Evolutionary conservation across 2,888 invertebrate species (phyloP).

Genomic region (Ophion obscuratus): DNA sequence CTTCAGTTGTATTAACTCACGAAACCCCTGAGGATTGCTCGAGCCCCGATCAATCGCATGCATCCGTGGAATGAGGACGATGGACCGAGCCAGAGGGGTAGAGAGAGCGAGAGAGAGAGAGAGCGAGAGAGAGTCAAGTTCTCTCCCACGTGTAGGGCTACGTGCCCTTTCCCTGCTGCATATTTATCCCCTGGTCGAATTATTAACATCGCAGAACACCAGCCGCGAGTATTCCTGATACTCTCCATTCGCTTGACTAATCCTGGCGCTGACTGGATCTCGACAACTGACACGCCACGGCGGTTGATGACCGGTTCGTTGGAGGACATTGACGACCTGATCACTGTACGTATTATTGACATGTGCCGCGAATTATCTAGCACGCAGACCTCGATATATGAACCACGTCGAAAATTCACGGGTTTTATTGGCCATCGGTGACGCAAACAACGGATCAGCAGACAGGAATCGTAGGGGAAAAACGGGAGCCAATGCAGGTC

Average conservation of each 20-base stretch:
- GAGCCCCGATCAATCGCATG: conserved; percentile 33
- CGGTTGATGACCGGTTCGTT: conserved; percentile 35
- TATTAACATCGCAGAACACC: conserved; percentile 56
- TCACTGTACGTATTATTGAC: conserved; percentile 26
- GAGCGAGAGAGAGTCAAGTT: not conserved
- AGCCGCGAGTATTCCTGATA: conserved; percentile 38
- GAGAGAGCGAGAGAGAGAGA: too few relatives aligned
- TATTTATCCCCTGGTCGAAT: conserved; percentile 37
- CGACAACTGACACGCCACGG: conserved; percentile 47
- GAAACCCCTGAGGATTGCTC: conserved; percentile 55
- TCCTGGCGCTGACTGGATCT: conserved; percentile 33
- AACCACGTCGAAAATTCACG: not conserved
- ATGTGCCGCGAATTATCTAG: conserved; percentile 44
- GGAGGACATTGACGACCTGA: conserved; percentile 20
- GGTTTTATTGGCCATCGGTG: not conserved
- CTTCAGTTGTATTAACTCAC: conserved; percentile 53
- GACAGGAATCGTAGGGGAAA: not conserved
- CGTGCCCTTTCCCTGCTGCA: not conserved
- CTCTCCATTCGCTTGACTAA: conserved; percentile 42
- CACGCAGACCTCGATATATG: not conserved
- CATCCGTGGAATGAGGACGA: conserved; percentile 38
- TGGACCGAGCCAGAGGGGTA: conserved; percentile 11
- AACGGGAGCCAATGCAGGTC: not conserved
- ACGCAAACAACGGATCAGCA: too few relatives aligned
- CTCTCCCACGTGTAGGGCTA: not conserved